Base-by-base conservation (phyloP, 2,113 vertebrate genomes). In the Diglossa brunneiventris region DNA sequence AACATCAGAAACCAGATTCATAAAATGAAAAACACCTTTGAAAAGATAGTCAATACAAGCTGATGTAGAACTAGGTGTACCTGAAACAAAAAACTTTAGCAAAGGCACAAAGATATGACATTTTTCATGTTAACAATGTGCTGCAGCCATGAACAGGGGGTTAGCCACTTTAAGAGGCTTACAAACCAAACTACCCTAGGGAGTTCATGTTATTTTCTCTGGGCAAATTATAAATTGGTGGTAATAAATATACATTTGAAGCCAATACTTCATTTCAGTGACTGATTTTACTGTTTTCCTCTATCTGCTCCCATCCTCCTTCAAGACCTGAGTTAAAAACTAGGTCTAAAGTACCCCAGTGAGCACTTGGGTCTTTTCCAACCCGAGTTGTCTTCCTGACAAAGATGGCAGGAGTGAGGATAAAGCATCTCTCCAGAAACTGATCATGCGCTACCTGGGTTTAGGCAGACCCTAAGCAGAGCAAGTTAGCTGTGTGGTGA, bases 131-230 rank as follows among this genome's bases (percentile, higher is more conserved):
- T 28, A 79, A 44, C 13, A 44, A 19, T 1, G 1, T 18, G n/a
- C 61, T 94, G 76, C 44, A 93, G 68, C 68, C 86, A 50, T 0
- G 2, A 80, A 70, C 9, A 12, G 23, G 30, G 63, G 27, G 69
- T 94, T 50, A 91, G 82, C 37, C 58, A 53, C 56, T 66, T 49
- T 49, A 91, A 79, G 70, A 58, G 37, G 67, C 78, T 94, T 94
- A 85, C 46, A 76, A 56, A 86, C 23, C 35, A 42, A 94, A 89
- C 26, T 84, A 23, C 56, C 49, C 33, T 13, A 39, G 35, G 73
- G n/a, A 91, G 47, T 37, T 89, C 44, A 10, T 49, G 44, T 42
- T 87, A 30, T 35, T 75, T 77, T 82, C 75, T 91, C 46, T 16
- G 15, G 67, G 63, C 21, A 70, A 74, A 80, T 62, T 62, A 66